Percentiles rank a stretch among this genome's conserved stretches.
Conservation (phyloP, 1,140 invertebrate species). For the Orussus abietinus region DNA sequence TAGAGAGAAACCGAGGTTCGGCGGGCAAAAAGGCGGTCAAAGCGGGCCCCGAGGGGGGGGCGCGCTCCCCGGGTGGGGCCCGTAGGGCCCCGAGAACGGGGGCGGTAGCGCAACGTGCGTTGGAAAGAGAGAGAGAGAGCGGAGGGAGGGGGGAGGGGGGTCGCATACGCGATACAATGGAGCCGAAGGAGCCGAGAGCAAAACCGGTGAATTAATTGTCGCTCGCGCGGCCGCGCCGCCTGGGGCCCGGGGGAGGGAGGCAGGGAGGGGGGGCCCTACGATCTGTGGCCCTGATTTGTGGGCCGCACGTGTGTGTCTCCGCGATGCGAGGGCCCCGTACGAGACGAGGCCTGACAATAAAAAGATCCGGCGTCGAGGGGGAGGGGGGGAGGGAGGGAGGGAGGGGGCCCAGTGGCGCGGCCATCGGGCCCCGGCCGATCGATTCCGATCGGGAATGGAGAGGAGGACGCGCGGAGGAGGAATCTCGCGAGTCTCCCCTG, state of each 20-base stretch:
- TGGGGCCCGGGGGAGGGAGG: too few species aligned
- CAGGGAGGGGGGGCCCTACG: slow-evolving; percentile 19
- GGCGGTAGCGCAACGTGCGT: too few species aligned
- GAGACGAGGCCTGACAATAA: slow-evolving; percentile 9
- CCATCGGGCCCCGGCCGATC: too few species aligned
- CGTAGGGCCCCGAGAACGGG: too few species aligned
- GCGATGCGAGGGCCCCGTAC: background rate
- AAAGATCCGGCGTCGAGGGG: slow-evolving; percentile 1
- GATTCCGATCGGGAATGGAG: slow-evolving; percentile 10
- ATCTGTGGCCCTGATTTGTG: slow-evolving; percentile 45
- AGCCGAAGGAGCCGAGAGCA: slow-evolving; percentile 29
- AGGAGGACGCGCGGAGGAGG: slow-evolving; percentile 11
- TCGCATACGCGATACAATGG: slow-evolving; percentile 38
- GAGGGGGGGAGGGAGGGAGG: slow-evolving; percentile 18
- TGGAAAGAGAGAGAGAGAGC: slow-evolving; percentile 20
- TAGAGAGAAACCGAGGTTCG: too few species aligned
- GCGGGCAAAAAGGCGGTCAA: too few species aligned
- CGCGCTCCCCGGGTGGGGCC: too few species aligned
- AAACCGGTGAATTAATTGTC: slow-evolving; percentile 51
- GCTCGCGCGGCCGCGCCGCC: slow-evolving; percentile 40
- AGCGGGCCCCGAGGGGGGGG: too few species aligned
- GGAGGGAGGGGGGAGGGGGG: slow-evolving; percentile 1
- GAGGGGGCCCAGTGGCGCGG: slow-evolving; percentile 3
- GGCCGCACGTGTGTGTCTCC: slow-evolving; percentile 40
- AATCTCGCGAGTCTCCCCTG: too few species aligned